These are phyloP conservation scores for Jaculus jaculus DNA, from an alignment of 2,113 vertebrate genomes.

Conservation along the genomic window DNA sequence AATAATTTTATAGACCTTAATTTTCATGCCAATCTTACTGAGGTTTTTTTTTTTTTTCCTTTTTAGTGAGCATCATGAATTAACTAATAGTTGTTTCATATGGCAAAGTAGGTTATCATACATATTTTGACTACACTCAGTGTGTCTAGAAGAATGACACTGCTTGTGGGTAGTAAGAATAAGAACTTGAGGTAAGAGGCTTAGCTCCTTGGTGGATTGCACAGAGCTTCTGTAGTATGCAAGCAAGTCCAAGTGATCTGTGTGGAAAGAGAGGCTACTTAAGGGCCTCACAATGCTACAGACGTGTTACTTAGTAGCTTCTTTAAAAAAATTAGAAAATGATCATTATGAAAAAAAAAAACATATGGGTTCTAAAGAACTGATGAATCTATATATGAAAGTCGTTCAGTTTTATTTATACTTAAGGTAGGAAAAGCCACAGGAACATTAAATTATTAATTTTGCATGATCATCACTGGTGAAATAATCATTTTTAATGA, in stretches of 20 bases:
- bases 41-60: background rate
- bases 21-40: background rate
- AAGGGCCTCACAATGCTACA: background rate
- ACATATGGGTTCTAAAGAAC: background rate
- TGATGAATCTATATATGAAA: background rate
- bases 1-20: slow-evolving; percentile 8
- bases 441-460: slow-evolving; percentile 36
- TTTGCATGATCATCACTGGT: slow-evolving; percentile 19
- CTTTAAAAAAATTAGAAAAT: background rate
- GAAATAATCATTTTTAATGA: slow-evolving; percentile 51
- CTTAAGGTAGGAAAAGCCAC: slow-evolving; percentile 19
- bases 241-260: background rate
- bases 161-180: background rate
- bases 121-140: background rate
- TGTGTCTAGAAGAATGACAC: background rate
- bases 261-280: background rate
- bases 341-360: background rate
- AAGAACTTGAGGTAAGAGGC: too few relatives aligned
- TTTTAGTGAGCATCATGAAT: background rate
- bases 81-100: background rate
- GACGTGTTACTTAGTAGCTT: background rate
- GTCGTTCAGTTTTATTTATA: background rate
- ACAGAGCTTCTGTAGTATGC: background rate
- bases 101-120: background rate
- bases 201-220: background rate